A percentile compares a stretch with the other conserved stretches of the same genome.
Conservation (phyloP, 2,888 invertebrate genomes). For the Gasteruption jaculator region DNA sequence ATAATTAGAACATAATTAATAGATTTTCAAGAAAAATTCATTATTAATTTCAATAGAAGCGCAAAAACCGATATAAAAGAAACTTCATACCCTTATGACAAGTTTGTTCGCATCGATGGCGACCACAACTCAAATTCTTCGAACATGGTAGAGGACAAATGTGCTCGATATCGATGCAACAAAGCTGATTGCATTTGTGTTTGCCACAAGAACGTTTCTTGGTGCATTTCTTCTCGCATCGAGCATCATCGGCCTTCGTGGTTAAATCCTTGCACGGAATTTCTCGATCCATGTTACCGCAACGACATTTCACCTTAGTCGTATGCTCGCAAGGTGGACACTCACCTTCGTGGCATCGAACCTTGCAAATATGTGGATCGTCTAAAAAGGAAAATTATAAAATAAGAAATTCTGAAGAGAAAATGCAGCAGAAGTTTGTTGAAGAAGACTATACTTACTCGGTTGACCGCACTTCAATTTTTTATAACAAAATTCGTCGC, state of each 20-base stretch:
- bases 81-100: slow-evolving; percentile 74
- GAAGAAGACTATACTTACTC: slow-evolving; percentile 32
- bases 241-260: slow-evolving; percentile 67
- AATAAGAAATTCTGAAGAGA: neutral
- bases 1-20: no score
- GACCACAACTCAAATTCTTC: slow-evolving; percentile 78
- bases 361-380: slow-evolving; percentile 66
- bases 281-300: slow-evolving; percentile 79
- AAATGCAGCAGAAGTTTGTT: neutral
- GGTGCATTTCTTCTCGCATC: slow-evolving; percentile 87
- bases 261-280: slow-evolving; percentile 71
- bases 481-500: slow-evolving; percentile 61
- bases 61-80: neutral
- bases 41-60: no score
- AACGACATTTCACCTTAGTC: slow-evolving; percentile 76
- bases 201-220: slow-evolving; percentile 83
- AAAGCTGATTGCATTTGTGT: slow-evolving; percentile 85
- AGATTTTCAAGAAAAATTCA: no score
- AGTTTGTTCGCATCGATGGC: slow-evolving; percentile 81
- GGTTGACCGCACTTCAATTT: slow-evolving; percentile 50
- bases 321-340: slow-evolving; percentile 76
- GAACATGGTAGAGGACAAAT: slow-evolving; percentile 80
- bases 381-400: slow-evolving; percentile 35
- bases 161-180: slow-evolving; percentile 86
- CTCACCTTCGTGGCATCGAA: slow-evolving; percentile 64